Base-by-base conservation (phyloP, 2,888 invertebrate species). In the Deilephila elpenor region DNA sequence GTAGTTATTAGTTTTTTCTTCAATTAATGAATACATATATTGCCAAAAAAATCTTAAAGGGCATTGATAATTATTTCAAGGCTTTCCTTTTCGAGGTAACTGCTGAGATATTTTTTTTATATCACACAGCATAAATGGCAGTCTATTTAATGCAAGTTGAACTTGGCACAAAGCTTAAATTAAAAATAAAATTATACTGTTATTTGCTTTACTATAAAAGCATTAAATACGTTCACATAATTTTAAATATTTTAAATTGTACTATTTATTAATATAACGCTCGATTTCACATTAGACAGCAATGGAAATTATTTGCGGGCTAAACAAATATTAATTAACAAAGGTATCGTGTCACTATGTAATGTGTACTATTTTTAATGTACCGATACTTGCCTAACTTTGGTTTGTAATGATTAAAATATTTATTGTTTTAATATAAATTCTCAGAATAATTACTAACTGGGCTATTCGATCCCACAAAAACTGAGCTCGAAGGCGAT, bases 231-330 rank as follows among this genome's bases (percentile, higher is more conserved):
- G 17, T 56, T 56, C 6, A n/a, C 56, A 19, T 29, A 32, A 60
- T 29, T 29, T 60, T 11, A 25, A 60, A 60, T 25, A 60, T 4
- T 29, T 11, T 60, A 14, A 32, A 29, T 29, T 3, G 6, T 29
- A 61, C 34, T 32, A 11, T 64, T n/a, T 64, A 11, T 64, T 64
- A 37, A 64, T 20, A 20, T n/a, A n/a, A 64, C 64, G 64, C 64
- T 37, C 64, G 3, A 20, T 64, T 64, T 44, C 11, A 3, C 37
- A 11, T 44, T 37, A 11, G 20, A n/a, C 11, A n/a, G 5, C 25
- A 2, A 25, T 61, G 34, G 1, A 37, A 64, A 8, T 29, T 25
- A 17, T 61, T 17, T 29, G 62, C 17, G 37, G 20, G 7, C 7
- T n/a, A 37, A 62, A 62, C 37, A 64, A 64, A 64, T n/a, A 37